Conservation (phyloP, 1,140 invertebrate genomes). For the Ctenoplectra terminalis region DNA sequence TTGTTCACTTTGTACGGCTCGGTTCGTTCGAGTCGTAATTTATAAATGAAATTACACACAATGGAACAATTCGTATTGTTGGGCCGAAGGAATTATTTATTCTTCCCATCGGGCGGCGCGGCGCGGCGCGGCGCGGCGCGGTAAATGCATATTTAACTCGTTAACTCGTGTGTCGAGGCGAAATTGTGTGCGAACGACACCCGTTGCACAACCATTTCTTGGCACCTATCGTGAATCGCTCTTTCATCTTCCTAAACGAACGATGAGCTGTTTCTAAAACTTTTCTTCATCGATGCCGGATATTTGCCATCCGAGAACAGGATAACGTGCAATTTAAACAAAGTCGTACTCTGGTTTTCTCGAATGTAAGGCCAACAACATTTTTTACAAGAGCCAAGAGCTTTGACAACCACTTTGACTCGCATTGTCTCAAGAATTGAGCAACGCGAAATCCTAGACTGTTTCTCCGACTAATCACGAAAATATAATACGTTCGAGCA, state of each 20-base stretch:
- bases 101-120: conserved; percentile 33
- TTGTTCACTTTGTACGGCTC: not conserved
- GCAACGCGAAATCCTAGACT: not conserved
- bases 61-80: conserved; percentile 51
- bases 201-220: conserved; percentile 38
- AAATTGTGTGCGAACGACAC: conserved; percentile 20
- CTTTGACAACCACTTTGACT: not conserved
- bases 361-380: too few species aligned
- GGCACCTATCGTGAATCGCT: conserved; percentile 18
- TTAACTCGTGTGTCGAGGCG: conserved; percentile 20
- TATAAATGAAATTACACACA: conserved; percentile 46
- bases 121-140: not conserved
- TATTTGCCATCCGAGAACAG: not conserved
- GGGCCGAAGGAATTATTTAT: conserved; percentile 44
- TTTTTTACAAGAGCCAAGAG: too few species aligned
- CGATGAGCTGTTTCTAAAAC: conserved; percentile 40
- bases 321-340: not conserved
- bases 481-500: not conserved
- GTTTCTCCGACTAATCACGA: too few species aligned
- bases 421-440: too few species aligned
- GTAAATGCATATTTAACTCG: conserved; percentile 47
- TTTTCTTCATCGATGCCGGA: conserved; percentile 34
- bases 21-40: conserved; percentile 22
- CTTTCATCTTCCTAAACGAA: conserved; percentile 30
- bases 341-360: too few species aligned